Conservation (phyloP, 2,797 vertebrate species). For the Notoglanidium macrostoma region DNA sequence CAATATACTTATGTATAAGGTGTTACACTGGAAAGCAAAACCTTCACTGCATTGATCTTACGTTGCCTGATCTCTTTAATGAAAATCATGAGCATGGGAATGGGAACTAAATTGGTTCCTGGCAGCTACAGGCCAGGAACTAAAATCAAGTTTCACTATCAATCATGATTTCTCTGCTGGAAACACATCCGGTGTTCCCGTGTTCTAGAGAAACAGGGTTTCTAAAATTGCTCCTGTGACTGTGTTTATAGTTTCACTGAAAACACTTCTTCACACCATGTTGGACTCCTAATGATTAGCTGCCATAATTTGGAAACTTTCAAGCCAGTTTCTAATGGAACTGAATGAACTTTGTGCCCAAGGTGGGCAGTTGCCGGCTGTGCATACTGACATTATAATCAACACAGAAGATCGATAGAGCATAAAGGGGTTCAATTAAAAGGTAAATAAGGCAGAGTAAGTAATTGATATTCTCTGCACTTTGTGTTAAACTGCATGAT, state of each 20-base stretch:
- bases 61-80: neutral
- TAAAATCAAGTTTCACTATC: neutral
- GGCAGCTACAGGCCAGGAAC: neutral
- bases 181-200: neutral
- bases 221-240: neutral
- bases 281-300: neutral
- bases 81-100: neutral
- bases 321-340: neutral
- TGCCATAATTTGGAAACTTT: neutral
- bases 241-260: neutral
- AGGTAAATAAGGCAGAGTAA: neutral
- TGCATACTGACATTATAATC: constrained; percentile 2
- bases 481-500: constrained; percentile 46
- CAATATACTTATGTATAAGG: too few species aligned
- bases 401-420: constrained; percentile 6
- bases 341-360: constrained; percentile 1
- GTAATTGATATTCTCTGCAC: constrained; percentile 23
- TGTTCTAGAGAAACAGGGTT: neutral
- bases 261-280: neutral
- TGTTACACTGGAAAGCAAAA: neutral
- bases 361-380: neutral
- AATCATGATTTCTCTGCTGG: neutral
- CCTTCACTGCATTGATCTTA: neutral
- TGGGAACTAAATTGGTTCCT: neutral
- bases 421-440: neutral